These are phyloP conservation scores for Pararge aegeria DNA, from an alignment of 1,140 invertebrate species.

Conservation along the genomic window DNA sequence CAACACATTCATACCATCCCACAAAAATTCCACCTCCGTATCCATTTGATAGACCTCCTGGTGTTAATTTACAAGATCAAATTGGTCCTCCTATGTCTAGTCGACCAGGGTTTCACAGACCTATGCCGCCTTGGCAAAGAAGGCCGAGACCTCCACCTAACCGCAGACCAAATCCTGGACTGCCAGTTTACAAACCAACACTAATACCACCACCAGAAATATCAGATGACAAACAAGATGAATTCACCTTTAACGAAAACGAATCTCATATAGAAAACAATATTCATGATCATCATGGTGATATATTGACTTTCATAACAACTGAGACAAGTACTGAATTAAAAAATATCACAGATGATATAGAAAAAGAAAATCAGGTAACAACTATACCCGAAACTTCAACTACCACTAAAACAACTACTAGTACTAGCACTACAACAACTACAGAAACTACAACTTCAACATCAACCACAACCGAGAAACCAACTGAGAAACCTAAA, in stretches of 20 bases:
- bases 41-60: conserved; percentile 85
- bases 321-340: conserved; percentile 31
- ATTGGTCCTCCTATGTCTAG: conserved; percentile 83
- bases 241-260: conserved; percentile 51
- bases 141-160: conserved; percentile 71
- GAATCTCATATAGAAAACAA: conserved; percentile 63
- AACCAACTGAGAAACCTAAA: conserved; percentile 41
- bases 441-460: conserved; percentile 33
- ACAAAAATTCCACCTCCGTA: conserved; percentile 83
- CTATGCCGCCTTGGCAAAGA: conserved; percentile 82
- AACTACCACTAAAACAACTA: conserved; percentile 31
- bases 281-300: conserved; percentile 44
- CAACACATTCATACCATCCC: conserved; percentile 57
- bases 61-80: conserved; percentile 87
- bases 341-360: conserved; percentile 42
- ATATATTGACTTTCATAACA: conserved; percentile 23
- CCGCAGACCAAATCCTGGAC: conserved; percentile 70
- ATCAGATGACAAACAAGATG: conserved; percentile 48
- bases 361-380: conserved; percentile 37
- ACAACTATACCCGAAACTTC: conserved; percentile 39
- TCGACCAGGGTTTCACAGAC: conserved; percentile 81
- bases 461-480: conserved; percentile 39
- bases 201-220: conserved; percentile 50
- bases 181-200: conserved; percentile 72
- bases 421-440: conserved; percentile 38